Evolutionary conservation across 2,797 vertebrate genomes (phyloP), one percentile per base, ranked within the genome.

Genomic region (Schizothorax lantsangensis): DNA sequence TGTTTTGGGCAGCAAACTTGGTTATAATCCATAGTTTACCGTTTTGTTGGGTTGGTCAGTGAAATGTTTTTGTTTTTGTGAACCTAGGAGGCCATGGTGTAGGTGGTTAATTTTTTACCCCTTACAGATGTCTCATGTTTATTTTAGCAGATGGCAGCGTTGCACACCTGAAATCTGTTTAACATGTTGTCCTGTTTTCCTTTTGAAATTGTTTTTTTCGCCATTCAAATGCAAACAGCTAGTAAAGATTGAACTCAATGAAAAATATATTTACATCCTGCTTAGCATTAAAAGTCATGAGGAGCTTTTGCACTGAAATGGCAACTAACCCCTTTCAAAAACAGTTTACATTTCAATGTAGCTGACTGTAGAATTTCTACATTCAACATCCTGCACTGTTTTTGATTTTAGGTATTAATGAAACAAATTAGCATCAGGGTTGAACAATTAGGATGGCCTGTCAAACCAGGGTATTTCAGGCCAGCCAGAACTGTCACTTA

Each of bases 51-150:
- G 68, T 71, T 15, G 9, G 43, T 21, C 17, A 54, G 49, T 49
- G n/a, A 77, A 62, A 72, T 71, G 21, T 78, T 62, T 84, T 75
- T 69, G 38, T 71, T 83, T 81, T 69, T 26, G 43, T 40, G 19
- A 36, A 26, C 36, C 57, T 45, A 17, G 5, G 6, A 49, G 43
- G 62, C 62, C 43, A 57, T 64, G 68, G 81, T 38, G 47, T n/a
- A 59, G 15, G n/a, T 73, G 36, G 52, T 62, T 59, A n/a, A 59
- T 62, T 47, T 74, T 74, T 74, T 57, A 45, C 12, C 3, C 43
- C 26, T 9, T 81, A 36, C 21, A 68, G 79, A 81, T 33, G 26
- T 49, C 17, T 54, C 66, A 21, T 72, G 47, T 72, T 83, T 72
- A 71, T 83, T 54, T 83, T 59, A 36, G 30, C 43, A 68, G 62